Percentiles rank a stretch among this genome's conserved stretches.
These are phyloP conservation scores for Melipona beecheii DNA, from an alignment of 2,888 invertebrate genomes.

Conservation along the genomic window DNA sequence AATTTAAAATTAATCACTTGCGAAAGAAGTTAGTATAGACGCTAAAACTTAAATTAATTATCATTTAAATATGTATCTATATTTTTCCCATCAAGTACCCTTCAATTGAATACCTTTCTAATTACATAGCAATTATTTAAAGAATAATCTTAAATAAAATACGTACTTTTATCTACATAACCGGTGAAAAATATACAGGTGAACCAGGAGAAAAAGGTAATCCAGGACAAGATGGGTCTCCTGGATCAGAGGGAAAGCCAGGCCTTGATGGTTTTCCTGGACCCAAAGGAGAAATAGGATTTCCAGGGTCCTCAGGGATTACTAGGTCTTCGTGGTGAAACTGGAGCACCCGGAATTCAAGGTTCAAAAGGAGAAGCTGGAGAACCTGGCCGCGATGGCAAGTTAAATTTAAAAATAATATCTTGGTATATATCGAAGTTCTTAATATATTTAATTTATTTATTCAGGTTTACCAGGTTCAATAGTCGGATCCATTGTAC, in stretches of 20 bases:
- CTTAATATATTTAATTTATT: conserved; percentile 3
- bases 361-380: conserved; percentile 66
- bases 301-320: conserved; percentile 76
- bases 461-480: conserved; percentile 80
- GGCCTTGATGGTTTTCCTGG: conserved; percentile 79
- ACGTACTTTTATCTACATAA: not conserved
- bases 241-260: conserved; percentile 78
- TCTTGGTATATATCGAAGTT: not conserved
- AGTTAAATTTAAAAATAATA: not conserved
- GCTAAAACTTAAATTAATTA: too few species aligned
- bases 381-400: conserved; percentile 66
- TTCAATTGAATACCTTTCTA: too few species aligned
- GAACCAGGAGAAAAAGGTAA: conserved; percentile 79
- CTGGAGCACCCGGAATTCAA: conserved; percentile 66
- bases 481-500: conserved; percentile 75
- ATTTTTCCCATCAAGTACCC: too few species aligned
- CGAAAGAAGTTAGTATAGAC: too few species aligned
- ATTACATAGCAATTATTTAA: too few species aligned
- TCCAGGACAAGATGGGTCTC: conserved; percentile 79
- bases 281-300: conserved; percentile 74
- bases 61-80: too few species aligned
- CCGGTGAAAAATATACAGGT: conserved; percentile 63
- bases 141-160: not conserved
- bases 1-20: too few species aligned
- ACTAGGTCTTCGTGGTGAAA: conserved; percentile 56